Base-by-base conservation (phyloP, 2,888 invertebrate species). In the Pyrrhosoma nymphula region DNA sequence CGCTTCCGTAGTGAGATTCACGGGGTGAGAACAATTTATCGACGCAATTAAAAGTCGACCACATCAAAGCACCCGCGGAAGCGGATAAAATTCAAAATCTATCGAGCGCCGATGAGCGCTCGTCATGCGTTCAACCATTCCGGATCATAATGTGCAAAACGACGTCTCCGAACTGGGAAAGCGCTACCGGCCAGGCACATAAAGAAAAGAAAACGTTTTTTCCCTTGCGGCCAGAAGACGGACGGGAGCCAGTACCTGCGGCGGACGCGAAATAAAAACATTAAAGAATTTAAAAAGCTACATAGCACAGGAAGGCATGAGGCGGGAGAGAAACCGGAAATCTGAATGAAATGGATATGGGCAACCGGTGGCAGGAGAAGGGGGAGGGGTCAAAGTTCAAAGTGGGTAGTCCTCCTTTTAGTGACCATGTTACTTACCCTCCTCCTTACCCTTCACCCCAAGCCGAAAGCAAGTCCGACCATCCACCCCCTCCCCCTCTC, bases 341-440 rank as follows among this genome's bases (percentile, higher is more conserved):
- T 82, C 82, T 82, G 14, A 35, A 82, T 35, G 82, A 35, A 82
- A 82, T 82, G 82, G 82, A 82, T 82, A 82, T 82, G 82, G 60
- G 60, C 60, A 60, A 60, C 60, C 60, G 20, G 60, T 35, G 82
- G 82, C 14, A 14, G 0, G 39, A 39, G 47, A 39, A 39, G 35
- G 39, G 88, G 39, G 6, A 16, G 88, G 55, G 89, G 56, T 55
- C 89, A n/a, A 56, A 89, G 89, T 89, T 89, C 89, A 89, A 56
- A 55, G 35, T 16, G 55, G 55, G 35, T 60, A 60, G 56, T 89
- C 56, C 56, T 89, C 35, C 35, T n/a, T 89, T 89, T 89, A 89
- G 89, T 89, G 89, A 26, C 56, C 89, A 89, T 89, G 55, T 47
- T 56, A 23, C n/a, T 26, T 55, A 47, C 55, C 23, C 89, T 47